These are phyloP conservation scores for Acrobasis consociella DNA, from an alignment of 2,888 invertebrate genomes.

Conservation along the genomic window DNA sequence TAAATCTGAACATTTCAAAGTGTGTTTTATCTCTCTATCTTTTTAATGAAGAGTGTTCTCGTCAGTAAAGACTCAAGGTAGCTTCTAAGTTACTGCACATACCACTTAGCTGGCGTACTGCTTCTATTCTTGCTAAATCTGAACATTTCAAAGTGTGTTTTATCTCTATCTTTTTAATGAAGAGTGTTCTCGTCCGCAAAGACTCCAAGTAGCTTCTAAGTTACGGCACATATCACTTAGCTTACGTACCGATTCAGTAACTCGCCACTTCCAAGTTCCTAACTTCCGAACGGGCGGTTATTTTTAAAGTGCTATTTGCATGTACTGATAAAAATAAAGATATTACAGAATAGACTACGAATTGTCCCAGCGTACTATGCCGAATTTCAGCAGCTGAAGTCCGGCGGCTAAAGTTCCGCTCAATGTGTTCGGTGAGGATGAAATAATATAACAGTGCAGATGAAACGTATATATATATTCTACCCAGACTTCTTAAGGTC, in stretches of 20 bases:
- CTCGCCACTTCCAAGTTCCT: conserved; percentile 27
- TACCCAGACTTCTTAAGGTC: too few species aligned
- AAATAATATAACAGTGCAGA: too few species aligned
- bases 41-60: too few species aligned
- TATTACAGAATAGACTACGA: too few species aligned
- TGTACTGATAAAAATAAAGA: not conserved
- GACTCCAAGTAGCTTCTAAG: not conserved
- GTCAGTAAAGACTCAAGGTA: too few species aligned
- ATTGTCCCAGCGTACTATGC: too few species aligned
- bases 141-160: conserved; percentile 1
- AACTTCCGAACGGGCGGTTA: not conserved
- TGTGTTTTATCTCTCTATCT: too few species aligned
- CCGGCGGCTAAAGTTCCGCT: too few species aligned
- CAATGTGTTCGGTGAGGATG: too few species aligned
- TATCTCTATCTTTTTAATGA: conserved; percentile 23
- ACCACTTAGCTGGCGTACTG: conserved; percentile 39
- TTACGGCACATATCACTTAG: conserved; percentile 1
- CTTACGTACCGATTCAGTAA: conserved; percentile 1
- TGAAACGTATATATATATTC: too few species aligned
- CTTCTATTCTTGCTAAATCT: not conserved
- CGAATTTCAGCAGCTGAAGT: too few species aligned
- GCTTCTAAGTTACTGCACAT: conserved; percentile 31
- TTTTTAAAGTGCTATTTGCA: conserved; percentile 16
- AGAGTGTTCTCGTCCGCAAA: conserved; percentile 29
- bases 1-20: conserved; percentile 20